Conservation (phyloP, 1,140 invertebrate genomes). For the Drosophila micromelanica region DNA sequence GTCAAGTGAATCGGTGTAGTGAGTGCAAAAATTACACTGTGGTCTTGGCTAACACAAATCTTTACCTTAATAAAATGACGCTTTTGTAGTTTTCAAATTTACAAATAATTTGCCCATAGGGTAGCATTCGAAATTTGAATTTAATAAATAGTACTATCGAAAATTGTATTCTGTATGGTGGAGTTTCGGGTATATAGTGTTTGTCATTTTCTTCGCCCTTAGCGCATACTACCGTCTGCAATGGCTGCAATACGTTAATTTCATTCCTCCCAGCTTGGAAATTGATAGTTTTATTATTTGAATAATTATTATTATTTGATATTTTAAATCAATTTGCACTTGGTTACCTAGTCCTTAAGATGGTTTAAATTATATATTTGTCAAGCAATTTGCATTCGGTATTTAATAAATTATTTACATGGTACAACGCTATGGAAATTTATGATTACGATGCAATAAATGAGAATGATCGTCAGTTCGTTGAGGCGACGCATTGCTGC, state of each 20-base stretch:
- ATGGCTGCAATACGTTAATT: too few relatives aligned
- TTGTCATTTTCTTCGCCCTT: too few relatives aligned
- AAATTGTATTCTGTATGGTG: too few relatives aligned
- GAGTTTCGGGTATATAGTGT: too few relatives aligned
- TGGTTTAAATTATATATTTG: constrained; percentile 37
- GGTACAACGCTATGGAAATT: constrained; percentile 58
- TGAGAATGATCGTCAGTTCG: constrained; percentile 1
- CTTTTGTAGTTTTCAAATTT: too few relatives aligned
- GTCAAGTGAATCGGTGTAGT: not conserved
- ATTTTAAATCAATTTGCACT: constrained; percentile 3
- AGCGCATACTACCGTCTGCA: too few relatives aligned
- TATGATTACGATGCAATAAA: constrained; percentile 29
- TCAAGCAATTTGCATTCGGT: constrained; percentile 3
- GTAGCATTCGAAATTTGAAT: too few relatives aligned
- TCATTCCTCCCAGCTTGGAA: too few relatives aligned
- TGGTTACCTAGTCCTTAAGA: constrained; percentile 30
- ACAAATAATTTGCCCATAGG: too few relatives aligned
- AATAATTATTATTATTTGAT: not conserved
- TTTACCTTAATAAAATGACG: too few relatives aligned
- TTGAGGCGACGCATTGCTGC: not conserved
- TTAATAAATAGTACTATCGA: too few relatives aligned
- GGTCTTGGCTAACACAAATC: too few relatives aligned
- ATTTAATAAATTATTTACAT: constrained; percentile 70
- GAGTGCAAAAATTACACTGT: not conserved
- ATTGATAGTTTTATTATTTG: not conserved